These are phyloP conservation scores for Scolopax mira DNA, from an alignment of 2,113 vertebrate species.

Conservation along the genomic window DNA sequence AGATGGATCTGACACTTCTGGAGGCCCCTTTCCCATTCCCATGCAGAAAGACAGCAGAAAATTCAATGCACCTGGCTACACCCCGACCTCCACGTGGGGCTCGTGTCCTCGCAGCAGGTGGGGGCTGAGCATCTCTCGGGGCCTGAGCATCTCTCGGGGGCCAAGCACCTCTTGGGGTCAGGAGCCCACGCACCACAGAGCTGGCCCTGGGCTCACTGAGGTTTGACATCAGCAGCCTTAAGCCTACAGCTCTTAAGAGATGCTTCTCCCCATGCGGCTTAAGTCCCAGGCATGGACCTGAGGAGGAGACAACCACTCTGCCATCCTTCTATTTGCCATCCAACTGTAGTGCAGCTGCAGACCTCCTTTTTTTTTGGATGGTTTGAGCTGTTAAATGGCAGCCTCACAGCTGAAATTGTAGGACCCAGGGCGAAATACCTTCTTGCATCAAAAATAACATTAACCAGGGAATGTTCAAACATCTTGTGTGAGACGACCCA, in stretches of 20 bases:
- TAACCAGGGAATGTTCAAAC: background rate
- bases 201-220: background rate
- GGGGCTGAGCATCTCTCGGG: background rate
- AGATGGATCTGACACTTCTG: conserved; percentile 68
- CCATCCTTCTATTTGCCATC: background rate
- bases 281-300: background rate
- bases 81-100: fast-evolving
- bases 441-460: background rate
- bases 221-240: background rate
- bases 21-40: background rate
- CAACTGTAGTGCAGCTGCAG: background rate
- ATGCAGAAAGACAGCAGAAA: background rate
- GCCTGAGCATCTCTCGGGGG: background rate
- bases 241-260: background rate
- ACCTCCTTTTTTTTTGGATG: background rate
- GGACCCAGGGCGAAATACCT: background rate
- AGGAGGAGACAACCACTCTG: background rate
- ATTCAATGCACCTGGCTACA: background rate
- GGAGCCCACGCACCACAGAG: fast-evolving
- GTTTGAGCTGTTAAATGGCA: background rate
- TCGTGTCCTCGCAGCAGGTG: background rate
- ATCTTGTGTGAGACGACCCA: background rate
- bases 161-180: background rate
- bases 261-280: fast-evolving
- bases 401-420: background rate